A percentile compares a stretch with the other conserved stretches of the same genome.
These are phyloP conservation scores for Planococcus citri DNA, from an alignment of 1,140 invertebrate genomes.

Conservation along the genomic window DNA sequence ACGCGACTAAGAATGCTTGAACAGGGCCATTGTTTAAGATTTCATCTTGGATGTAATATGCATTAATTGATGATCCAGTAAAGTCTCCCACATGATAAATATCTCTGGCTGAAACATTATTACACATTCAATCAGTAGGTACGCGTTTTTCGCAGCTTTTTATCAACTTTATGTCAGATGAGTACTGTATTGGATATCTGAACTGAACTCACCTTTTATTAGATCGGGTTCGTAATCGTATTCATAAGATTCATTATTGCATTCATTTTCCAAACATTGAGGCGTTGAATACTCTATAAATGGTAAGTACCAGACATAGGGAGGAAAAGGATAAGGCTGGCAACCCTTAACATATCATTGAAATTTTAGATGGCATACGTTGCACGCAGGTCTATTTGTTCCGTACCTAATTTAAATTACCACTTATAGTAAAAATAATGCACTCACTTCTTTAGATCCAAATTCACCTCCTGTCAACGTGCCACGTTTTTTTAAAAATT, in stretches of 20 bases:
- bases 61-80: neutral
- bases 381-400: too few species aligned
- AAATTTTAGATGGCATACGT: neutral
- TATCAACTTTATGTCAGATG: too few species aligned
- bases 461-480: constrained; percentile 25
- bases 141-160: neutral
- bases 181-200: too few species aligned
- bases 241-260: neutral
- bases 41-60: constrained; percentile 23
- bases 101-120: neutral
- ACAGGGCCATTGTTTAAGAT: constrained; percentile 38
- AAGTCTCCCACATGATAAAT: neutral
- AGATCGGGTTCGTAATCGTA: neutral
- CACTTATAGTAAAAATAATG: neutral
- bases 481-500: constrained; percentile 14
- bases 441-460: constrained; percentile 18
- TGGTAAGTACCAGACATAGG: neutral
- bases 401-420: neutral
- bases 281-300: neutral
- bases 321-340: neutral
- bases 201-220: neutral
- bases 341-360: neutral
- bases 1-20: constrained; percentile 40
- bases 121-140: too few species aligned
- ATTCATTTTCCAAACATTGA: neutral